A percentile compares a stretch with the other conserved stretches of the same genome.
Evolutionary conservation across 2,888 invertebrate genomes (phyloP).

Genomic region (Temnothorax ravouxi): DNA sequence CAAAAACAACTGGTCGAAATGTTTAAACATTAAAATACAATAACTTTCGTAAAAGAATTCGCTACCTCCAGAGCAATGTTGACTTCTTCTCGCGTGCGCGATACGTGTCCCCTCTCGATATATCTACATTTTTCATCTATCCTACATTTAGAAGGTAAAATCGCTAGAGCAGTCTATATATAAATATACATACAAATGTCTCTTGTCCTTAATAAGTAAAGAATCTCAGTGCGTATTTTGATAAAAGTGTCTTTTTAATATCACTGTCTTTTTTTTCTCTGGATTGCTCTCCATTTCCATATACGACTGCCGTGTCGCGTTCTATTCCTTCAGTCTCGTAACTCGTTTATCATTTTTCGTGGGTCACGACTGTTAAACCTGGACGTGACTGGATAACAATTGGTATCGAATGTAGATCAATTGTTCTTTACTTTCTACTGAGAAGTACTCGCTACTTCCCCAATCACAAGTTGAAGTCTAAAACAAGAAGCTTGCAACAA

Average conservation of each 20-base stretch:
- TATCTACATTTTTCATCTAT: conserved; percentile 62
- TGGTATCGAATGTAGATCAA: conserved; percentile 1
- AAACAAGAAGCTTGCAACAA: conserved; percentile 23
- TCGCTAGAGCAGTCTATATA: conserved; percentile 54
- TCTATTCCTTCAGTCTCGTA: not conserved
- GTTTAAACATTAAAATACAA: conserved; percentile 73
- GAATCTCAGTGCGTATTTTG: conserved; percentile 55
- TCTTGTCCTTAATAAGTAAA: conserved; percentile 52
- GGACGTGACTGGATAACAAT: not conserved
- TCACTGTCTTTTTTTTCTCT: conserved; percentile 31
- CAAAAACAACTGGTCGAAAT: conserved; percentile 73
- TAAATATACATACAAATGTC: conserved; percentile 60
- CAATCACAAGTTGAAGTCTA: conserved; percentile 28
- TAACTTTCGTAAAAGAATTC: conserved; percentile 73
- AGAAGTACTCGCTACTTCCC: not conserved
- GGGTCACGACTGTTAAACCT: not conserved
- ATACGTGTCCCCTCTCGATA: conserved; percentile 43
- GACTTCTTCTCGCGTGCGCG: conserved; percentile 36
- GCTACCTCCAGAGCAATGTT: conserved; percentile 69
- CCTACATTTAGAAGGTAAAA: conserved; percentile 55
- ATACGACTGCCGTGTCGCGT: conserved; percentile 17
- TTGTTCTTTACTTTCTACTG: not conserved
- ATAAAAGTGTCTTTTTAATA: conserved; percentile 56
- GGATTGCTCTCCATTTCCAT: conserved; percentile 33
- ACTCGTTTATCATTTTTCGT: conserved; percentile 1